phyloP scores from a whole-genome alignment of 1,140 invertebrate genomes.

The Colletes gigas region DNA sequence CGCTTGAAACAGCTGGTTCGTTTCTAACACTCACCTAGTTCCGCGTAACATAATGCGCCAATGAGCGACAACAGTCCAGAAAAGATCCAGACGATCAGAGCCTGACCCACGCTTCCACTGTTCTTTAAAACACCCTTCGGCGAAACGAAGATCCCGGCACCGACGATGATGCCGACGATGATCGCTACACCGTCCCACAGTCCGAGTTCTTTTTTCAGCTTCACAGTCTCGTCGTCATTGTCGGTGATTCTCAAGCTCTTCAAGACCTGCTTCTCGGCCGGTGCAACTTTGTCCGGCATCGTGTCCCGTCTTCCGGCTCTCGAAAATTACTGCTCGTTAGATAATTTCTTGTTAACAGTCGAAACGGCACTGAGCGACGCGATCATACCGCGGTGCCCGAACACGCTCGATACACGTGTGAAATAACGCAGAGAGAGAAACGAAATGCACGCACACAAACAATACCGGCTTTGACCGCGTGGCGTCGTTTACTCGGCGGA shows the following conservation, averaged over 20 bases:
- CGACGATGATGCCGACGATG: conserved; percentile 94
- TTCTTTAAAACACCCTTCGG: conserved; percentile 95
- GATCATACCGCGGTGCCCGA: conserved; percentile 10
- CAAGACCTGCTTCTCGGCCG: conserved; percentile 49
- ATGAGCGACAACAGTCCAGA: conserved; percentile 94
- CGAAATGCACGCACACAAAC: neutral
- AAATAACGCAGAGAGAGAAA: conserved; percentile 4
- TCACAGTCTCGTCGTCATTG: conserved; percentile 80
- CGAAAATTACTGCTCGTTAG: neutral
- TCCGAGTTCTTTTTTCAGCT: conserved; percentile 90
- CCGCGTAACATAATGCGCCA: conserved; percentile 97
- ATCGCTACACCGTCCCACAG: conserved; percentile 93
- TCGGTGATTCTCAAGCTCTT: neutral
- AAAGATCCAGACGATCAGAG: conserved; percentile 93
- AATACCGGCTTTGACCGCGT: conserved; percentile 30
- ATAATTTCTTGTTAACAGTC: neutral
- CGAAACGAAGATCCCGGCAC: conserved; percentile 97
- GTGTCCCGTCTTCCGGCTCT: neutral
- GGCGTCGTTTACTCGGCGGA: conserved; percentile 25
- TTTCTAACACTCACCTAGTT: conserved; percentile 85
- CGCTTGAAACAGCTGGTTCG: neutral
- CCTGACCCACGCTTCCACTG: conserved; percentile 92
- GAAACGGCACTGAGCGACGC: conserved; percentile 15
- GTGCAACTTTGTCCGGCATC: conserved; percentile 64
- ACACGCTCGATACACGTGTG: conserved; percentile 31